Evolutionary conservation across 2,888 invertebrate species (phyloP), one percentile per base, ranked within the genome.

Genomic region (Seira musarum): DNA sequence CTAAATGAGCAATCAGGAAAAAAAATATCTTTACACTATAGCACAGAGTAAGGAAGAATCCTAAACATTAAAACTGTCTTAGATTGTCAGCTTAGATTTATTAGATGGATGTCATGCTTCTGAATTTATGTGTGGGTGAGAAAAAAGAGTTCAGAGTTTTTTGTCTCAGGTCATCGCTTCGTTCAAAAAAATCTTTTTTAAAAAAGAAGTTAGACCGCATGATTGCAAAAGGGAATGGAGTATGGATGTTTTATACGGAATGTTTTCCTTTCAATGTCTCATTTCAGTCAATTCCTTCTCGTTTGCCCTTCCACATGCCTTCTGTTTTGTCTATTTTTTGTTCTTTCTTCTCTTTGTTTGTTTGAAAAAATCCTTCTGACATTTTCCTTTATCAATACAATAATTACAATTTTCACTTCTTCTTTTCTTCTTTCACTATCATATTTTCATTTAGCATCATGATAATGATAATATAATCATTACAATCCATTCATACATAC

Each of bases 281-380:
- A 40, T 40, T 40, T 46, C n/a, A n/a, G n/a, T 40, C 40, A 40
- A 5, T 13, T 13, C 13, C 40, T 40, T 13, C 5, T 40, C 40
- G 6, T 40, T 40, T 8, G 68, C 63, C 75, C 71, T 61, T 73
- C 46, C 64, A 17, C 64, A 60, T 72, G 63, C 61, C 3, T 63
- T 63, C 22, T 63, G 30, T 70, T 70, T 25, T 63, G 8, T 30
- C 30, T 40, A 8, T 63, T 63, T 24, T 60, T 57, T 24, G 15
- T 60, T 22, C 6, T 61, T 30, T 53, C 22, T 60, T 30, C 22
- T 24, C 25, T 17, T n/a, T 70, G 53, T 70, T 22, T 40, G 13
- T 8, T 5, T 49, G 24, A 15, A 2, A 30, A 25, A 8, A 8
- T 13, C 35, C 30, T 8, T 15, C n/a, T n/a, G n/a, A n/a, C n/a